phyloP scores from a whole-genome alignment of 2,113 vertebrate genomes.

The Sylvilagus bachmani region DNA sequence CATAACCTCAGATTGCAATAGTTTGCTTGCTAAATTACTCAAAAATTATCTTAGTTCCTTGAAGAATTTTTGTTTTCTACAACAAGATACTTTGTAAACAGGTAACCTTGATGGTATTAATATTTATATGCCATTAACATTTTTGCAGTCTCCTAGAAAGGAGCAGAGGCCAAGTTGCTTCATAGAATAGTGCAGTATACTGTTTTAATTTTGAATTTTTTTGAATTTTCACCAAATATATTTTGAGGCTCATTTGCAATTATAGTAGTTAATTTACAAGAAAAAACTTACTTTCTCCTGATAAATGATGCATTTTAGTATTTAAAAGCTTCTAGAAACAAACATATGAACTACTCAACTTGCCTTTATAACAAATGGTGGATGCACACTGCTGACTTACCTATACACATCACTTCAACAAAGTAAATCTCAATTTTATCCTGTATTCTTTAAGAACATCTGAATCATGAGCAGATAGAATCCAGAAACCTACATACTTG shows the following conservation, averaged over 20 bases:
- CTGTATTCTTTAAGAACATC: conserved; percentile 35
- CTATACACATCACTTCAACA: neutral
- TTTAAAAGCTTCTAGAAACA: conserved; percentile 57
- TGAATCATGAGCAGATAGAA: conserved; percentile 45
- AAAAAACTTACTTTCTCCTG: conserved; percentile 49
- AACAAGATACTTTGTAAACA: neutral
- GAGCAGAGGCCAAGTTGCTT: neutral
- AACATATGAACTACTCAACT: conserved; percentile 26
- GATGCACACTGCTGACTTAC: neutral
- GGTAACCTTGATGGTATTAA: neutral
- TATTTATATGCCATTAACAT: neutral
- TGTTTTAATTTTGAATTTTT: neutral
- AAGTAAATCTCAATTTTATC: neutral
- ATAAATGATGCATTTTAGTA: conserved; percentile 50
- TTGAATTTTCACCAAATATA: conserved; percentile 32
- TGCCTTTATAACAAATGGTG: conserved; percentile 39
- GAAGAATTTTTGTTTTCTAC: neutral
- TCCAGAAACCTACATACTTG: conserved; percentile 71
- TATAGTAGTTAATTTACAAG: conserved; percentile 63
- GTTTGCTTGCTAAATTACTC: neutral
- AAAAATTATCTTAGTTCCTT: conserved; percentile 1
- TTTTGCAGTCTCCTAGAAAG: neutral
- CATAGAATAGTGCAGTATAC: neutral
- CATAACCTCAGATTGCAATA: neutral
- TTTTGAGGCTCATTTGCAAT: conserved; percentile 57